These are phyloP conservation scores for Coluber constrictor DNA, from an alignment of 2,797 vertebrate genomes.

Conservation along the genomic window DNA sequence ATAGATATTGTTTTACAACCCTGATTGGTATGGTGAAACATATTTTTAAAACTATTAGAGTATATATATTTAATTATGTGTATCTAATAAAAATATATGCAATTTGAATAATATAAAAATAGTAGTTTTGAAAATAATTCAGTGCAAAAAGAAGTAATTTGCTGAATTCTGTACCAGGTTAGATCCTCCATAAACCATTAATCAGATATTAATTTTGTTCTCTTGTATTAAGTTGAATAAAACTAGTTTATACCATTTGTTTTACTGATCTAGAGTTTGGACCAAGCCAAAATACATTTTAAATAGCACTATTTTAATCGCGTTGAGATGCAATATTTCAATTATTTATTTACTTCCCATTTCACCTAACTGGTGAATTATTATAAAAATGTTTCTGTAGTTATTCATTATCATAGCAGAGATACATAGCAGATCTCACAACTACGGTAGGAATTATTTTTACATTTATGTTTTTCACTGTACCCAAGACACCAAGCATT, in stretches of 20 bases:
- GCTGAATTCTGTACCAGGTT: not conserved
- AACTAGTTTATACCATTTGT: not conserved
- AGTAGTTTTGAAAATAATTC: not conserved
- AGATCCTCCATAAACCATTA: not conserved
- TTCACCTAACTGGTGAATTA: not conserved
- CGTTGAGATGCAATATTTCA: not conserved
- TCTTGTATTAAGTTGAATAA: not conserved
- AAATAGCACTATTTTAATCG: conserved; percentile 3
- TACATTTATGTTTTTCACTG: not conserved
- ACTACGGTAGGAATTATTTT: not conserved
- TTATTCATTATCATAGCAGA: not conserved
- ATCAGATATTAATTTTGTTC: not conserved
- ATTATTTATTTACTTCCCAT: not conserved
- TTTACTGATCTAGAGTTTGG: not conserved
- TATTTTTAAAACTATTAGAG: conserved; percentile 24
- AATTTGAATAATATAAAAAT: conserved; percentile 19
- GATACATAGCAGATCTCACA: not conserved
- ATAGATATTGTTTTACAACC: not conserved
- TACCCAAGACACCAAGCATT: not conserved
- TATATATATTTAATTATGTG: not conserved
- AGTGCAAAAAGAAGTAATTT: not conserved
- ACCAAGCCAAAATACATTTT: not conserved
- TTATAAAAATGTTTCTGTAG: conserved; percentile 16
- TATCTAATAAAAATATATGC: conserved; percentile 20
- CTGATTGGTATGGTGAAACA: not conserved